Evolutionary conservation across 2,113 vertebrate species (phyloP), one percentile per base, ranked within the genome.

Genomic region (Ursus arctos): DNA sequence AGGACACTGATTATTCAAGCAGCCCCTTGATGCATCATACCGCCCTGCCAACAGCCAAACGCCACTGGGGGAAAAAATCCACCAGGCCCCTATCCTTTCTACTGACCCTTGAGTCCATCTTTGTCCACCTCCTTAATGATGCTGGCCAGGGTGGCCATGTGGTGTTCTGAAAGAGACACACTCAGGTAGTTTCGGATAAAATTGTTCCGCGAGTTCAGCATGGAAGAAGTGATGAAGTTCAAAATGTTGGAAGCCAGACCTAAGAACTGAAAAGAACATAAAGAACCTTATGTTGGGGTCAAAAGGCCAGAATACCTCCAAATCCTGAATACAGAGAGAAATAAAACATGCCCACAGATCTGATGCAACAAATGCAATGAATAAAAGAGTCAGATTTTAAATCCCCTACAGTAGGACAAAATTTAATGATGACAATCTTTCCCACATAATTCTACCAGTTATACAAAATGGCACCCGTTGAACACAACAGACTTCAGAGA

Each of bases 121-220:
- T 99, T 99, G 99, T 99, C 99, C 97, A 99, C 99, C 33, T 99
- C 99, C 96, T 99, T 99, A 98, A 99, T 99, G 98, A 99, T 99
- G 98, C 99, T 99, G 26, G 99, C 99, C 81, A 99, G 98, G 0
- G 99, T 99, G 72, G 99, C 99, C 99, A 99, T 99, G 98, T 99
- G 99, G 95, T 99, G 99, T 98, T 99, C 99, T 0, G 99, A 99
- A 1, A 99, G 99, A 61, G 99, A 99, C 0, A 99, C 99, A 0
- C 99, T 99, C 98, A 99, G 98, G 98, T 99, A 99, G 99, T 99
- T 99, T 83, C 99, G 99, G 87, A 99, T 99, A 98, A 99, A 99
- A 98, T 99, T 99, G 98, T 99, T 99, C 96, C 99, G 99, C 95
- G 99, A 99, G 98, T 99, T 99, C 95, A 99, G 99, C 99, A 99